Conservation (phyloP, 2,888 invertebrate species). For the Synergus japonicus region DNA sequence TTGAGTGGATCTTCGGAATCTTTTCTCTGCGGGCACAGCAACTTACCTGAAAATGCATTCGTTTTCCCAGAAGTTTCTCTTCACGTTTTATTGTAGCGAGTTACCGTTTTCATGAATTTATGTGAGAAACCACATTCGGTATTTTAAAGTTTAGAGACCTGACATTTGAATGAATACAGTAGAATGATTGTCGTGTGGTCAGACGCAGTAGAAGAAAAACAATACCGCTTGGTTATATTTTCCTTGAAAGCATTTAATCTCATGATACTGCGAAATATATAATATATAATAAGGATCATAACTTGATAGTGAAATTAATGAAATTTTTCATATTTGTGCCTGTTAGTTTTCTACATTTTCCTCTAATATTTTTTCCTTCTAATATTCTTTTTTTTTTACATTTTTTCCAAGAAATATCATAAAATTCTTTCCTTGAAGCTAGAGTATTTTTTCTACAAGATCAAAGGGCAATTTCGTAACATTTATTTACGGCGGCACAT, state of each 20-base stretch:
- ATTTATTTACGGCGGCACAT: conserved; percentile 12
- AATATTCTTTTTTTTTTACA: neutral
- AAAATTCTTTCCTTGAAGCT: neutral
- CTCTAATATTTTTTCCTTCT: neutral
- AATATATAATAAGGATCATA: too few species aligned
- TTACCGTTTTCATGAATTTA: conserved; percentile 29
- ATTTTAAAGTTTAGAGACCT: conserved; percentile 2
- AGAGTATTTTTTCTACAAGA: neutral
- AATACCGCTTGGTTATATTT: neutral
- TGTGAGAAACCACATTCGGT: conserved; percentile 18
- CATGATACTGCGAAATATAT: neutral
- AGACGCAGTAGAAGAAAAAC: neutral
- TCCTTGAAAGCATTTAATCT: neutral
- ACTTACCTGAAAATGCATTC: conserved; percentile 33
- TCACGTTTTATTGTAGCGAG: conserved; percentile 8
- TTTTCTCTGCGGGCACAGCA: conserved; percentile 12
- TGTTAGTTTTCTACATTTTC: neutral
- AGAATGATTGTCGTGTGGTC: conserved; percentile 2
- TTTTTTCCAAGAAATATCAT: conserved; percentile 12
- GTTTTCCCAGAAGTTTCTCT: conserved; percentile 19
- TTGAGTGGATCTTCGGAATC: conserved; percentile 26
- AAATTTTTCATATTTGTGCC: neutral
- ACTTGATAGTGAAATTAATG: too few species aligned
- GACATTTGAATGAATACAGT: neutral
- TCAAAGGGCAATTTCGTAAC: conserved; percentile 4